Percentiles rank a stretch among this genome's conserved stretches.
Conservation (phyloP, 2,113 vertebrate genomes). For the Ophthalmotilapia sp. region DNA sequence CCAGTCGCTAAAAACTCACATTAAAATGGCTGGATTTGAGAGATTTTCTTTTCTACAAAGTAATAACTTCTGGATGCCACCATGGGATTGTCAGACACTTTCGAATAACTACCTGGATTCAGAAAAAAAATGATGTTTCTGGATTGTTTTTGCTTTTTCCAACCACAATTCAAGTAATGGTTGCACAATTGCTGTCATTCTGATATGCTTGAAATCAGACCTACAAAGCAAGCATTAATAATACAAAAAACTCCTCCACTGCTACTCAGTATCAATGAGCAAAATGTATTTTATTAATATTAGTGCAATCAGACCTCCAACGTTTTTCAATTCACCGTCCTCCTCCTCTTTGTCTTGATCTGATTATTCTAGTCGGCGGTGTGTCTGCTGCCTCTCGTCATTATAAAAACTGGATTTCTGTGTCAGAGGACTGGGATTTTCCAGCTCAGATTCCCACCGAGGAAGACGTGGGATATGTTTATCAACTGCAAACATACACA, state of each 20-base stretch:
- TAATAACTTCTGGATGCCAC: not conserved
- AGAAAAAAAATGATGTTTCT: not conserved
- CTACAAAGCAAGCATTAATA: not conserved
- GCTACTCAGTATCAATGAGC: not conserved
- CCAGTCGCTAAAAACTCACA: not conserved
- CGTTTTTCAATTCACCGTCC: not conserved
- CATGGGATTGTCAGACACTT: not conserved
- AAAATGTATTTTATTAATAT: not conserved
- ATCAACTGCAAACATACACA: not conserved
- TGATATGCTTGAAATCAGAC: not conserved
- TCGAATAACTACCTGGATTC: not conserved
- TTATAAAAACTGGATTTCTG: constrained; percentile 40
- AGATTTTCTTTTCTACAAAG: not conserved
- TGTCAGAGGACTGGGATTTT: constrained; percentile 33
- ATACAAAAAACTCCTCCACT: not conserved
- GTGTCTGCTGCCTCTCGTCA: constrained; percentile 30
- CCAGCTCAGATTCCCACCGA: constrained; percentile 22
- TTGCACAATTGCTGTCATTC: not conserved
- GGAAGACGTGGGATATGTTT: constrained; percentile 11
- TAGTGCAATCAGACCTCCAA: not conserved
- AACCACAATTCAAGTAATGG: not conserved
- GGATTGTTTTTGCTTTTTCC: not conserved
- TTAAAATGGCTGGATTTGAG: not conserved
- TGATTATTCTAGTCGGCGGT: constrained; percentile 32
- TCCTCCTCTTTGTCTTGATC: constrained; percentile 22